Evolutionary conservation across 2,113 vertebrate species (phyloP).

Genomic region (Oncorhynchus mykiss): DNA sequence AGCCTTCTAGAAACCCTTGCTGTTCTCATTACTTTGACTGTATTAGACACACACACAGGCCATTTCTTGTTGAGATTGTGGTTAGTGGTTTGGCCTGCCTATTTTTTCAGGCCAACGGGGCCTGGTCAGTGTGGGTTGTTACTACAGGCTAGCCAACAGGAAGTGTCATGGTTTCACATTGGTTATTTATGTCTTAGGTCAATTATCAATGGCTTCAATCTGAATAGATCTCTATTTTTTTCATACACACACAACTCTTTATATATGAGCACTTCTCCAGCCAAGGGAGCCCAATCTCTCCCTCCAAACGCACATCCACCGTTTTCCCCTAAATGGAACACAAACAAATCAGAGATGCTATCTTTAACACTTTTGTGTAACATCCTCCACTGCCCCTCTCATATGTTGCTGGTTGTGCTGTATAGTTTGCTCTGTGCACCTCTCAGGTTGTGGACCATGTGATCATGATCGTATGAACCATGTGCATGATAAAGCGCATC

Average conservation of each 20-base stretch:
- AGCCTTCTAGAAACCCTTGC: conserved; percentile 33
- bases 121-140: too few relatives aligned
- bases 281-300: not conserved
- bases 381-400: not conserved
- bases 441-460: conserved; percentile 19
- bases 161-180: conserved; percentile 42
- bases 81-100: conserved; percentile 52
- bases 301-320: not conserved
- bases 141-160: conserved; percentile 46
- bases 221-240: not conserved
- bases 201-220: conserved; percentile 5
- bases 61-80: conserved; percentile 60
- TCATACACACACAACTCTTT: not conserved
- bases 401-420: conserved; percentile 43
- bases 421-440: conserved; percentile 59
- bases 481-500: conserved; percentile 59
- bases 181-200: conserved; percentile 8
- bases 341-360: conserved; percentile 3
- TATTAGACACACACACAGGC: conserved; percentile 25
- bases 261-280: not conserved
- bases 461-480: conserved; percentile 39
- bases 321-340: not conserved
- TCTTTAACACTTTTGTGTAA: not conserved
- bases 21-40: conserved; percentile 68
- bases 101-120: conserved; percentile 27